Base-by-base conservation (phyloP, 1,140 invertebrate genomes). In the Drosophila leontia region DNA sequence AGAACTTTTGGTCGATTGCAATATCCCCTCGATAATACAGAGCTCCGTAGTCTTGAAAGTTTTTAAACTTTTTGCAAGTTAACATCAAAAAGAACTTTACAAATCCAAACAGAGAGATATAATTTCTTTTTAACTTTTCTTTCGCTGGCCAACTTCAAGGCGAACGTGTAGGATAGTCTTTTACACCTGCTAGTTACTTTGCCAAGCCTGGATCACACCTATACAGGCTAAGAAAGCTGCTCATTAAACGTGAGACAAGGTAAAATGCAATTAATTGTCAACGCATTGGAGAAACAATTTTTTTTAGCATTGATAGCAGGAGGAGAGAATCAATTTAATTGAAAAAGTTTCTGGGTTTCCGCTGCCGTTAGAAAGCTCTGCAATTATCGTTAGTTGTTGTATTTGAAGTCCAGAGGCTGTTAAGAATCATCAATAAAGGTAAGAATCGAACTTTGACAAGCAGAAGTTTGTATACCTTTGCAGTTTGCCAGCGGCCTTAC, bases 221-320 rank as follows among this genome's bases (percentile, higher is more conserved):
- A 1, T 23, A 37, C 17, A 50, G 9, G 9, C 34, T 9, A 48
- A n/a, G 17, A 7, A 19, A 32, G 34, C 19, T 12, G 6, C 60
- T 76, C 76, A 83, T 83, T 82, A 82, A 50, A 63, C 39, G 23
- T 50, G 6, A 50, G 65, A 71, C 61, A 61, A 61, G 75, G 61
- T 69, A 68, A 78, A 82, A 82, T 75, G 75, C 81, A 83, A 83
- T 83, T 83, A 83, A 83, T 83, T 83, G 80, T 83, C 71, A 79
- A 83, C 70, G 75, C 75, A 82, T 70, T 47, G 47, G 53, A 32
- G 48, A 78, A 82, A 77, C 58, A 77, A 56, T 61, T 81, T 81
- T 81, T 82, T 57, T 47, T 50, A 57, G 63, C 80, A 64, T 75
- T 82, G 80, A 82, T 82, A 70, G 80, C 75, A 75, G 64, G 32